Conservation (phyloP, 1,140 invertebrate genomes). For the Pectinophora gossypiella region DNA sequence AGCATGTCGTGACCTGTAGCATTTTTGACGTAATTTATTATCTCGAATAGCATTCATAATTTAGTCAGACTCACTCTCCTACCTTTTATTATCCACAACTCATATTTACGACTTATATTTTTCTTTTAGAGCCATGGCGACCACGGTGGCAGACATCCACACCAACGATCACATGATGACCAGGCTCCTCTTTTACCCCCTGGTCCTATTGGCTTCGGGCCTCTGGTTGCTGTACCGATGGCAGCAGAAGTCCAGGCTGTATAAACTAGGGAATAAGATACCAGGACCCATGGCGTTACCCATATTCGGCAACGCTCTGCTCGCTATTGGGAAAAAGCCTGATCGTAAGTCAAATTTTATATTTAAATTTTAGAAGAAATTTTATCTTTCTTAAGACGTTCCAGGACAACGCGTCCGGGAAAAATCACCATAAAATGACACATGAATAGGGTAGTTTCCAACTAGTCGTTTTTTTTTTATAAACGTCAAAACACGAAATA, state of each 20-base stretch:
- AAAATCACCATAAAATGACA: too few relatives aligned
- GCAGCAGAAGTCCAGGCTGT: slow-evolving; percentile 51
- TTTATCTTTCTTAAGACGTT: too few relatives aligned
- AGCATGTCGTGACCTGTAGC: too few relatives aligned
- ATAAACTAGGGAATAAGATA: slow-evolving; percentile 68
- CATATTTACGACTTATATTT: background rate
- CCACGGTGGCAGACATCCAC: background rate
- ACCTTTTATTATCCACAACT: too few relatives aligned
- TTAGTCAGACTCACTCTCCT: too few relatives aligned
- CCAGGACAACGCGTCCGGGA: too few relatives aligned
- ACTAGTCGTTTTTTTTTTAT: too few relatives aligned
- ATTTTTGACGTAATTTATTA: too few relatives aligned
- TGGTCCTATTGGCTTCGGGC: slow-evolving; percentile 34
- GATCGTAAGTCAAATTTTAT: slow-evolving; percentile 45
- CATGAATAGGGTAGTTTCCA: too few relatives aligned
- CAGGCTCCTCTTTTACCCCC: slow-evolving; percentile 38
- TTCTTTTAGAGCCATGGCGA: background rate
- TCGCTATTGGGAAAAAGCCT: slow-evolving; percentile 72
- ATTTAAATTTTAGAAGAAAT: too few relatives aligned
- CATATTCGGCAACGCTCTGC: slow-evolving; percentile 77
- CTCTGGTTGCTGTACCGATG: slow-evolving; percentile 52
- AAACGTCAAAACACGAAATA: too few relatives aligned
- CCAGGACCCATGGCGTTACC: slow-evolving; percentile 74
- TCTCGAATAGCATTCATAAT: too few relatives aligned
- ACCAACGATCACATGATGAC: background rate